Base-by-base conservation (phyloP, 2,888 invertebrate species). In the Aphidius colemani region DNA sequence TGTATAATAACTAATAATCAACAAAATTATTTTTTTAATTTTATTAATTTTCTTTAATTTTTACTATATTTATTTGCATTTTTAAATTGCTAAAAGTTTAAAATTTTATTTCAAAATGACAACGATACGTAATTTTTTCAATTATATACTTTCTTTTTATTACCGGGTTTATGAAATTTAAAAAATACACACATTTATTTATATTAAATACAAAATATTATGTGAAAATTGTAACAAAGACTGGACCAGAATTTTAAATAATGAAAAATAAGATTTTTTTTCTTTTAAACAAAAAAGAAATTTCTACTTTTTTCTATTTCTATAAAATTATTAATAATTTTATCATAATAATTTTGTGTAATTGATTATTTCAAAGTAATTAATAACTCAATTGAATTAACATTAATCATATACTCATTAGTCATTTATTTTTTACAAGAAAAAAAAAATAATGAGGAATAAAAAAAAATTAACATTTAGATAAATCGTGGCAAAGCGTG, bases 401-500 rank as follows among this genome's bases (percentile, higher is more conserved):
- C 40, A 59, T 30, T 46, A 46, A 39, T 57, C 57, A 57, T 39
- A 57, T 46, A 46, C 45, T 45, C 46, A 46, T 46, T 57, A 57
- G 57, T 57, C 10, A 57, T 57, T 30, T 4, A 30, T 30, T 57
- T 57, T 18, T 63, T 59, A 63, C 59, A 64, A 3, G 30, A 30
- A 30, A 30, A 18, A 18, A 18, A 4, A 30, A 30, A 13, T 13
- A 13, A 13, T 13, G 13, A 13, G 13, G 2, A 30, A 30, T 3
- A 30, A 30, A 30, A 30, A 30, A 30, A 30, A 30, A 30, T 4
- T 61, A 74, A 71, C 70, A 79, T 75, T 76, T 70, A 76, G 74
- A 76, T 77, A 79, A 78, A 74, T 80, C 74, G 77, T 77, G 74
- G 75, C 75, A 72, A 57, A 77, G 71, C 75, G 79, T 57, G 57